These are phyloP conservation scores for Cardiocondyla obscurior DNA, from an alignment of 1,140 invertebrate genomes.

Conservation along the genomic window DNA sequence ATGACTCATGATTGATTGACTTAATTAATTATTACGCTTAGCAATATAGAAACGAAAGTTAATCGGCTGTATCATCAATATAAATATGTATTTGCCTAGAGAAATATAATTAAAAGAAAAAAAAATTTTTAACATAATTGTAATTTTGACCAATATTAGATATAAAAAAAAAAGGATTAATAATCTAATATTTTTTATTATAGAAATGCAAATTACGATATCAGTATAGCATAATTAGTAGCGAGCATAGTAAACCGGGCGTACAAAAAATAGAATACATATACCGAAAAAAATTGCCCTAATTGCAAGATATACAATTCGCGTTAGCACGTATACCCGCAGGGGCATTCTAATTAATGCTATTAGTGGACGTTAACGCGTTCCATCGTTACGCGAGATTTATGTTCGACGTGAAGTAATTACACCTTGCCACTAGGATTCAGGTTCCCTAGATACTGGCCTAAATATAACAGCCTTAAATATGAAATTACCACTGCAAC, in stretches of 20 bases:
- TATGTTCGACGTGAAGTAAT: constrained; percentile 58
- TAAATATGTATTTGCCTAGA: background rate
- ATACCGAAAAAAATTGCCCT: constrained; percentile 43
- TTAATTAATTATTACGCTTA: constrained; percentile 33
- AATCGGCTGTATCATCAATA: constrained; percentile 7
- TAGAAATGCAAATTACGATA: constrained; percentile 18
- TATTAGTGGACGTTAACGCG: constrained; percentile 58
- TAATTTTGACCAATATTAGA: background rate
- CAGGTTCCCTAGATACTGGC: constrained; percentile 11
- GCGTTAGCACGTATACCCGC: constrained; percentile 28
- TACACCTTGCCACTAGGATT: constrained; percentile 17
- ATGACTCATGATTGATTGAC: constrained; percentile 23
- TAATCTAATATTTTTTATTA: background rate
- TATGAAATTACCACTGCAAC: constrained; percentile 4
- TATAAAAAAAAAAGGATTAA: background rate
- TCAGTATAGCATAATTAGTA: constrained; percentile 20
- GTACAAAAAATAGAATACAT: constrained; percentile 6
- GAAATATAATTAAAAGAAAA: background rate
- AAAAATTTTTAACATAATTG: background rate
- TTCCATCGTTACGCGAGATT: constrained; percentile 56
- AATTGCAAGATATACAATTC: constrained; percentile 59
- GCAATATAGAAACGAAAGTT: constrained; percentile 8
- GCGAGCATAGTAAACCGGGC: background rate
- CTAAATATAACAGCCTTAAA: constrained; percentile 10
- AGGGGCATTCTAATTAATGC: constrained; percentile 51